phyloP scores from a whole-genome alignment of 2,797 vertebrate species.

The Leptodactylus fallax region DNA sequence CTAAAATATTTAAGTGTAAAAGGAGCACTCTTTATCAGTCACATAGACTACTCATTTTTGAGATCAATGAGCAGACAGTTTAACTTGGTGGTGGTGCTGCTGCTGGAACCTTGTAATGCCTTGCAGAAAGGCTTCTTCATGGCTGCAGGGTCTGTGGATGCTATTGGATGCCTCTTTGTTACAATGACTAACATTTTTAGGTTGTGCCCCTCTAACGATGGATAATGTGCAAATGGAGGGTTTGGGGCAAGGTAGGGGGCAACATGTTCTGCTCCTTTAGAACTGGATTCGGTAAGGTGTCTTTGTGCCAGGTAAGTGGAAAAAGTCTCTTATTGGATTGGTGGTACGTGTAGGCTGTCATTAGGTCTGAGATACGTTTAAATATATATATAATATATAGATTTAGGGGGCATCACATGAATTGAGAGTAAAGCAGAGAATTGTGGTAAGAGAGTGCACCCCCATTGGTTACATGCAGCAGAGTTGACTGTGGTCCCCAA shows the following conservation, averaged over 20 bases:
- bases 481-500: background rate
- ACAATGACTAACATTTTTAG: background rate
- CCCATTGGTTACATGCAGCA: background rate
- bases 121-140: background rate
- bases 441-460: background rate
- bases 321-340: conserved; percentile 18
- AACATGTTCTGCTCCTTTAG: background rate
- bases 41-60: background rate
- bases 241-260: background rate
- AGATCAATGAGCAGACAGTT: background rate
- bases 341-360: background rate
- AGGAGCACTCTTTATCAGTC: background rate
- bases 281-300: conserved; percentile 12
- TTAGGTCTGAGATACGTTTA: background rate
- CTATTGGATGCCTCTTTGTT: background rate
- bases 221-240: background rate
- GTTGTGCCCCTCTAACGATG: background rate
- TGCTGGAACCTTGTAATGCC: background rate
- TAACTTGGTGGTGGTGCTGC: background rate
- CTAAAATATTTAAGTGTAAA: background rate
- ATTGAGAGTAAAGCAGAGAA: background rate
- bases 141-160: background rate
- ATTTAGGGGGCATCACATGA: background rate
- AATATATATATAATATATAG: background rate
- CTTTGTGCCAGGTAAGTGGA: conserved; percentile 29